Conservation (phyloP, 1,140 invertebrate species). For the Pteromalus puparum region DNA sequence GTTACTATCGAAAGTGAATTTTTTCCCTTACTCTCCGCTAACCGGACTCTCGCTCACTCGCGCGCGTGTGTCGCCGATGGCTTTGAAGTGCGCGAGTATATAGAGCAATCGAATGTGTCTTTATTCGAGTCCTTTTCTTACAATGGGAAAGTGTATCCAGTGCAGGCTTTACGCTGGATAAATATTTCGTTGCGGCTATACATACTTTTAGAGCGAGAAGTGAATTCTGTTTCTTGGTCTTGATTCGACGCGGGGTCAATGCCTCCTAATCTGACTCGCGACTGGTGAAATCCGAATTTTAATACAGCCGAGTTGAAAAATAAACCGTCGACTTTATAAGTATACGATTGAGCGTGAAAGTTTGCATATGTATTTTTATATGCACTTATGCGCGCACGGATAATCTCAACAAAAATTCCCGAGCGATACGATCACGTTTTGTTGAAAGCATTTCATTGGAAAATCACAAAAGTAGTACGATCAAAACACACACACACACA, state of each 20-base stretch:
- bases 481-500: too few species aligned
- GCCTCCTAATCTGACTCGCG: neutral
- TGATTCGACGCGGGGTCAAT: neutral
- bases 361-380: neutral
- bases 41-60: conserved; percentile 53
- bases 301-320: neutral
- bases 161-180: too few species aligned
- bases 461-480: neutral
- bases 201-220: too few species aligned
- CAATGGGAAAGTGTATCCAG: too few species aligned
- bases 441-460: neutral
- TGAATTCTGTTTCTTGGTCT: too few species aligned
- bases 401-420: too few species aligned
- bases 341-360: neutral
- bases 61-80: neutral
- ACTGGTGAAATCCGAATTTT: neutral
- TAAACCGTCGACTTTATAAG: neutral
- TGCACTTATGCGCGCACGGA: neutral
- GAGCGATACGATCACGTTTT: too few species aligned
- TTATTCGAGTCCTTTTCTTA: too few species aligned
- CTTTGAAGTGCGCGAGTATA: neutral
- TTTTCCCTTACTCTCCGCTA: conserved; percentile 46
- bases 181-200: too few species aligned
- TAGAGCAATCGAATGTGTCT: conserved; percentile 7
- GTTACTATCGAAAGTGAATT: conserved; percentile 61